phyloP scores from a whole-genome alignment of 2,888 invertebrate genomes.

The Nomada fabriciana region DNA sequence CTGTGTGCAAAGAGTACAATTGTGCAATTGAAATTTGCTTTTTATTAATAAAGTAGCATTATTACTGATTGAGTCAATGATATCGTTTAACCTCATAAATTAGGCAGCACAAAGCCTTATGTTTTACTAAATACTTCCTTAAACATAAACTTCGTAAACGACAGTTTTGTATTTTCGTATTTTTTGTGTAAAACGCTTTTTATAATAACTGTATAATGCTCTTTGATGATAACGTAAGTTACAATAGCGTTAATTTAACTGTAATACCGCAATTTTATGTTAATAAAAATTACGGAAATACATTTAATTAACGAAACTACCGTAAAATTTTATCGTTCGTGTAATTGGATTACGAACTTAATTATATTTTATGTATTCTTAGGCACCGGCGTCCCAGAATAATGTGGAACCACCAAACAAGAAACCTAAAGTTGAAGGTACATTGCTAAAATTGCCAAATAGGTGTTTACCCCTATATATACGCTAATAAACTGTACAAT shows the following conservation, averaged over 20 bases:
- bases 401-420: slow-evolving; percentile 79
- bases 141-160: not conserved
- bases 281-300: not conserved
- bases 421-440: slow-evolving; percentile 82
- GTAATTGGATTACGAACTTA: not conserved
- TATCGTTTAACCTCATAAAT: not conserved
- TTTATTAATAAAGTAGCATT: slow-evolving; percentile 1
- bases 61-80: slow-evolving; percentile 9
- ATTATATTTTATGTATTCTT: slow-evolving; percentile 55
- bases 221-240: not conserved
- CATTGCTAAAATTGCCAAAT: slow-evolving; percentile 78
- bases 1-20: not conserved
- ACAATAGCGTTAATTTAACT: not conserved
- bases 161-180: not conserved
- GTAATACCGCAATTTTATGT: not conserved
- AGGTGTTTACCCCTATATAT: slow-evolving; percentile 64
- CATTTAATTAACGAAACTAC: not conserved
- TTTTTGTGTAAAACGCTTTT: not conserved
- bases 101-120: not conserved
- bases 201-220: not conserved
- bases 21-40: not conserved
- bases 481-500: slow-evolving; percentile 64
- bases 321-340: not conserved
- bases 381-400: slow-evolving; percentile 78
- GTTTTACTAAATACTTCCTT: slow-evolving; percentile 1